These are phyloP conservation scores for Drosophila maculinotata DNA, from an alignment of 2,888 invertebrate species.

Conservation along the genomic window DNA sequence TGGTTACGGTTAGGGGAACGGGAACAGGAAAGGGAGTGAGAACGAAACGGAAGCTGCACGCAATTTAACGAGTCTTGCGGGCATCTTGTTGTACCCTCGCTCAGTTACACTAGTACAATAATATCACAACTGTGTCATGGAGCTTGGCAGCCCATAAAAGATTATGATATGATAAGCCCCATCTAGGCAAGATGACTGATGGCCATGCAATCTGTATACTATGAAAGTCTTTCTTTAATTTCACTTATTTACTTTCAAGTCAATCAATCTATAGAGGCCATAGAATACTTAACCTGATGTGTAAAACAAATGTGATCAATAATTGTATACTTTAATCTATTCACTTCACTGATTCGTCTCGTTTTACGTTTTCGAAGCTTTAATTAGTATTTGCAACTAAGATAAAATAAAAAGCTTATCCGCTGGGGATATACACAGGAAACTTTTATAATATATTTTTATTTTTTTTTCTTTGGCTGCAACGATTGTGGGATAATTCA, in stretches of 20 bases:
- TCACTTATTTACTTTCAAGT: not conserved
- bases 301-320: too few relatives aligned
- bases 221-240: not conserved
- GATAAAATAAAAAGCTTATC: too few relatives aligned
- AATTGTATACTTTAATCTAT: not conserved
- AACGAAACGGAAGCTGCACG: conserved; percentile 44
- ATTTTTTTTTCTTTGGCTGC: too few relatives aligned
- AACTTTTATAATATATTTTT: too few relatives aligned
- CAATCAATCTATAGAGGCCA: not conserved
- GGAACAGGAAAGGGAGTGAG: not conserved
- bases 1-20: not conserved
- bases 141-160: not conserved
- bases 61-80: conserved; percentile 64
- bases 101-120: not conserved
- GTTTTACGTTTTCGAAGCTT: too few relatives aligned
- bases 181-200: conserved; percentile 1
- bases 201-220: not conserved
- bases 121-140: not conserved
- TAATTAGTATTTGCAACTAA: too few relatives aligned
- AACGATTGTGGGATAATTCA: too few relatives aligned
- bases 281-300: not conserved
- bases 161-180: not conserved
- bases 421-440: too few relatives aligned
- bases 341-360: not conserved
- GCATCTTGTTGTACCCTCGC: conserved; percentile 36